A percentile compares a stretch with the other conserved stretches of the same genome.
Conservation (phyloP, 2,888 invertebrate species). For the Folsomia candida region DNA sequence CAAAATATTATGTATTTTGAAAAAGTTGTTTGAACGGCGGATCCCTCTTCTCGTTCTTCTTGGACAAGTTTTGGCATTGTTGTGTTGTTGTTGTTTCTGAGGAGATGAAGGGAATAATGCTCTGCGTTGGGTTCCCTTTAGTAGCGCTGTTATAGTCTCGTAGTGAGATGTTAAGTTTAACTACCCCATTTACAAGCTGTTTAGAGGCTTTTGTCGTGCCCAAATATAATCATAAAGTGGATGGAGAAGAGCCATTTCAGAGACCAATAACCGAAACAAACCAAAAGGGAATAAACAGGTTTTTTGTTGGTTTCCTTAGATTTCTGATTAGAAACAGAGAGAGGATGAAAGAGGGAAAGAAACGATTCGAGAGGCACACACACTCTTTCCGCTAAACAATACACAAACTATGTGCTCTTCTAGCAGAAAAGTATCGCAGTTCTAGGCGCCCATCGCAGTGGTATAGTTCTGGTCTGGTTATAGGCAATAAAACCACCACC, state of each 20-base stretch:
- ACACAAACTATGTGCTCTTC: neutral
- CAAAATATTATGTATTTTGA: no score
- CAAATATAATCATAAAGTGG: neutral
- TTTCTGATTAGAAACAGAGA: neutral
- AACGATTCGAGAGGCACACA: no score
- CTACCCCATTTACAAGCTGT: neutral
- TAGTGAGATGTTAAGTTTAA: neutral
- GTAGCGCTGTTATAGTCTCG: no score
- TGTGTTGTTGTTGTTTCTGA: no score
- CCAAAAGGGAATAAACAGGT: conserved; percentile 16
- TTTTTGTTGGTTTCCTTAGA: conserved; percentile 5
- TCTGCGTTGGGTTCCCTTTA: no score
- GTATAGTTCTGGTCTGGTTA: neutral
- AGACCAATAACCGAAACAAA: conserved; percentile 21
- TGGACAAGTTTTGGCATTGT: no score
- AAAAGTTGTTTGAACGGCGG: no score
- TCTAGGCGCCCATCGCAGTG: no score
- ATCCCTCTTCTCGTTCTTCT: no score
- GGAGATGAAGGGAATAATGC: no score
- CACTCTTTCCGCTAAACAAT: no score
- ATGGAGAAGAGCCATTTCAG: neutral
- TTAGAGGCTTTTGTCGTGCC: neutral
- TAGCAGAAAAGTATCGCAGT: no score
- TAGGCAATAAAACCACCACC: neutral
- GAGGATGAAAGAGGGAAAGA: neutral